Evolutionary conservation across 2,888 invertebrate genomes (phyloP), one percentile per base, ranked within the genome.

Genomic region (Eurytoma adleriae): DNA sequence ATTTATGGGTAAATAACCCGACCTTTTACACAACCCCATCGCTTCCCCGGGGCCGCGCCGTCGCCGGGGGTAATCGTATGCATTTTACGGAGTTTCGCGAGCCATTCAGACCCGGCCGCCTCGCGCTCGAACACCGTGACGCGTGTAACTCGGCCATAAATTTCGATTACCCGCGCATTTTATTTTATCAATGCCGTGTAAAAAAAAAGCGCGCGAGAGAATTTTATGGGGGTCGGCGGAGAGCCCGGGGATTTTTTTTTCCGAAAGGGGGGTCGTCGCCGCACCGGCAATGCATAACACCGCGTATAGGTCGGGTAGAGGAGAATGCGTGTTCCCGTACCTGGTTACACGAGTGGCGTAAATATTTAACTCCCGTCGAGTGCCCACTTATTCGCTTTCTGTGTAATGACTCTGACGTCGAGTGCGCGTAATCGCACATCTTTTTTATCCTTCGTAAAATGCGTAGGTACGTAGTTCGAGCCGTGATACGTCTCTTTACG

Each of bases 121-220:
- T 84, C 79, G 57, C 13, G 78, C 84, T 83, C 84, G 54, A 69
- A 84, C 82, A 87, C 84, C 86, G 83, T 87, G 84, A 87, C 86
- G 86, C 85, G 84, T 85, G 86, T 86, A 86, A 86, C 86, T 85
- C 84, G 84, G 83, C 86, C 87, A 89, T 89, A 89, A 89, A 89
- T 89, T 87, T 87, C 85, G 87, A 88, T 88, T 86, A 87, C 85
- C 81, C 84, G 80, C 80, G 80, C 83, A 83, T 84, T 85, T 85
- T 83, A 85, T 82, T 73, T 81, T 82, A 79, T 81, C 83, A 80
- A 82, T 80, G 80, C 80, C 80, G 73, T 77, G 78, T 76, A 79
- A 82, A 71, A 78, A 71, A 70, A 61, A 14, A 18, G 27, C 52
- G 69, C 16, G 61, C 57, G 59, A 62, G 61, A 48, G 76, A 79